Evolutionary conservation across 2,888 invertebrate genomes (phyloP).

Genomic region (Athalia rosae): DNA sequence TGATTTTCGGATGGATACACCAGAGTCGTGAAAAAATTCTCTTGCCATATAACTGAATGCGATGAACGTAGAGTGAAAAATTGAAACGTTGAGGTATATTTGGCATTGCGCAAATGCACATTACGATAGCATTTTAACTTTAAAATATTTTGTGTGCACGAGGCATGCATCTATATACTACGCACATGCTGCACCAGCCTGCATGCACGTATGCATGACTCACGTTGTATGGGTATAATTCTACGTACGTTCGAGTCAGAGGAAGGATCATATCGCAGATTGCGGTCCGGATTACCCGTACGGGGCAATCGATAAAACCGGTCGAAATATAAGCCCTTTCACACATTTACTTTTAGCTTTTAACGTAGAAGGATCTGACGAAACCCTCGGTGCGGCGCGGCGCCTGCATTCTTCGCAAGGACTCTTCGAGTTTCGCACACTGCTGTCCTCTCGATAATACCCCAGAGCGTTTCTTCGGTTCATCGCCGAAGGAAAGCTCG

Average conservation of each 20-base stretch:
- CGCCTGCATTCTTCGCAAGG: conserved; percentile 58
- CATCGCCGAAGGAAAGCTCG: background rate
- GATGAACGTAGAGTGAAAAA: conserved; percentile 24
- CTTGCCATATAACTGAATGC: conserved; percentile 18
- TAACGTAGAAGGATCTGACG: background rate
- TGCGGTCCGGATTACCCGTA: background rate
- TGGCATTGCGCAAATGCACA: conserved; percentile 14
- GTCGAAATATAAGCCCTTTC: conserved; percentile 27
- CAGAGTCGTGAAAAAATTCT: too few relatives aligned
- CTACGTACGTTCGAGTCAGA: too few relatives aligned
- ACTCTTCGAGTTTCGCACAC: conserved; percentile 45
- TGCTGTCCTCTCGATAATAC: background rate
- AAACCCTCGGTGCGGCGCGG: background rate
- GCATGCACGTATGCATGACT: background rate
- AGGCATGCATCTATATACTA: conserved; percentile 5
- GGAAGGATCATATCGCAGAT: conserved; percentile 6
- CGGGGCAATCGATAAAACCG: background rate
- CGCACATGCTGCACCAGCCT: background rate
- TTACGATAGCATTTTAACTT: background rate
- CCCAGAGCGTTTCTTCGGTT: background rate
- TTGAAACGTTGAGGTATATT: conserved; percentile 32
- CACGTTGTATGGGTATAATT: too few relatives aligned
- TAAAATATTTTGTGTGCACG: background rate
- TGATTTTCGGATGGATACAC: too few relatives aligned
- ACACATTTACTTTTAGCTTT: background rate